A percentile compares a stretch with the other conserved stretches of the same genome.
These are phyloP conservation scores for Paramormyrops hopkinsi DNA, from an alignment of 2,797 vertebrate species.

Conservation along the genomic window DNA sequence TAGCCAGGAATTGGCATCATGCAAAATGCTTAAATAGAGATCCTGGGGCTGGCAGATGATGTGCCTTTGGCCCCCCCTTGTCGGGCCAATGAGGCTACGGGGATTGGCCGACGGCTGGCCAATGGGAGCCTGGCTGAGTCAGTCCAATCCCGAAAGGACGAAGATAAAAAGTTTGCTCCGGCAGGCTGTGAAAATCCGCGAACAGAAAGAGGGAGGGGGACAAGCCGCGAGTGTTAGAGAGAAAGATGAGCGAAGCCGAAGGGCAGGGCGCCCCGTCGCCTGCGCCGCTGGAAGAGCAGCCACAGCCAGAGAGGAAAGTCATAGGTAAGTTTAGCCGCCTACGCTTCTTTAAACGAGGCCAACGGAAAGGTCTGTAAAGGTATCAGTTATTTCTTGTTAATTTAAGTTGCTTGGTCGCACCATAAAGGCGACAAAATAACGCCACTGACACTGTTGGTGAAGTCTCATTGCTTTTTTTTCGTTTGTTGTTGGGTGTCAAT, in stretches of 20 bases:
- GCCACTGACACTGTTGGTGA: neutral
- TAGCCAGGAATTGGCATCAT: too few relatives aligned
- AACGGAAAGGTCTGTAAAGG: too few relatives aligned
- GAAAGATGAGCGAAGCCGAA: conserved; percentile 66
- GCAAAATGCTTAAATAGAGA: too few relatives aligned
- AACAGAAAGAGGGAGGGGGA: conserved; percentile 45
- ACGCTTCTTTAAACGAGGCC: neutral
- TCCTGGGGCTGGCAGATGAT: too few relatives aligned
- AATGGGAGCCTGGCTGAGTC: conserved; percentile 47
- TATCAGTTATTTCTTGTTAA: neutral
- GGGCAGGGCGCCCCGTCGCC: conserved; percentile 53
- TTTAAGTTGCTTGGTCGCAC: neutral
- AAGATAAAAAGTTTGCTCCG: conserved; percentile 59
- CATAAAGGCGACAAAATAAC: neutral
- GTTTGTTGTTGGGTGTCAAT: neutral
- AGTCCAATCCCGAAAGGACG: conserved; percentile 25
- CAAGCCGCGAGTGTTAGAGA: conserved; percentile 23
- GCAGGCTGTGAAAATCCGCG: conserved; percentile 35
- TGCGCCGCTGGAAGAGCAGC: conserved; percentile 48
- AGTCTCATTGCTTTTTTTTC: neutral
- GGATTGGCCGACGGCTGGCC: conserved; percentile 37
- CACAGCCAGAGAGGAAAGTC: conserved; percentile 63
- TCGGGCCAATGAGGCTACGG: conserved; percentile 33
- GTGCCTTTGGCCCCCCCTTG: neutral
- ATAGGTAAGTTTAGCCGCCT: conserved; percentile 54